These are phyloP conservation scores for Psix sp. DNA, from an alignment of 1,140 invertebrate genomes.

Conservation along the genomic window DNA sequence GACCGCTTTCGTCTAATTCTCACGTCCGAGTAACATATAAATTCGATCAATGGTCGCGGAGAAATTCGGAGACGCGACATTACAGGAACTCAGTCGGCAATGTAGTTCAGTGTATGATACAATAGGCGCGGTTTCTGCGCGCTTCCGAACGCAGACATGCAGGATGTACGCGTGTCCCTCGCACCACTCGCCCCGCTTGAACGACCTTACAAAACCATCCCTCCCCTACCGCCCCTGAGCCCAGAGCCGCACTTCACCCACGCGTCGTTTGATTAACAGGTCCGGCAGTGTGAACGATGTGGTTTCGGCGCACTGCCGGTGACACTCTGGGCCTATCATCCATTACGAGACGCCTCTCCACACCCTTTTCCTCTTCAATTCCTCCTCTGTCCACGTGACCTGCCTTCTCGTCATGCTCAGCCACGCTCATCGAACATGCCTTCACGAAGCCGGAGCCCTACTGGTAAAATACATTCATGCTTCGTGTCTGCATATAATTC, in stretches of 20 bases:
- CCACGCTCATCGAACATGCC: constrained; percentile 23
- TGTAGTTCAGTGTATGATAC: constrained; percentile 53
- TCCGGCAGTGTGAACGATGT: constrained; percentile 66
- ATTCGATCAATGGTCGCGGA: constrained; percentile 28
- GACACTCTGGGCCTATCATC: constrained; percentile 70
- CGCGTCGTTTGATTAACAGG: constrained; percentile 71
- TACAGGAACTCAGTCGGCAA: constrained; percentile 46
- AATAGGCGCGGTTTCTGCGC: constrained; percentile 33
- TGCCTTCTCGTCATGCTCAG: constrained; percentile 31
- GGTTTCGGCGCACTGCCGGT: constrained; percentile 67
- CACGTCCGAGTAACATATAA: constrained; percentile 14
- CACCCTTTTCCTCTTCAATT: constrained; percentile 46
- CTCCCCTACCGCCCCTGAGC: constrained; percentile 2
- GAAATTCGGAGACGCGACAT: constrained; percentile 26
- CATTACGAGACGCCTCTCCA: constrained; percentile 60
- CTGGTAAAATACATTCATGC: neutral
- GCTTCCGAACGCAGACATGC: constrained; percentile 21
- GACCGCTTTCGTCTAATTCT: constrained; percentile 19
- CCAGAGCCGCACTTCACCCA: constrained; percentile 9
- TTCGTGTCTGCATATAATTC: too few relatives aligned
- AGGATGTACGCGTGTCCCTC: too few relatives aligned
- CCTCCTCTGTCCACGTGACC: constrained; percentile 37
- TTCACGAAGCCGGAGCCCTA: constrained; percentile 1
- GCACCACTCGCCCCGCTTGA: constrained; percentile 4
- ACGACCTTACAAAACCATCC: constrained; percentile 12